A percentile compares a stretch with the other conserved stretches of the same genome.
phyloP scores from a whole-genome alignment of 2,888 invertebrate species.

The Elysia crispata region DNA sequence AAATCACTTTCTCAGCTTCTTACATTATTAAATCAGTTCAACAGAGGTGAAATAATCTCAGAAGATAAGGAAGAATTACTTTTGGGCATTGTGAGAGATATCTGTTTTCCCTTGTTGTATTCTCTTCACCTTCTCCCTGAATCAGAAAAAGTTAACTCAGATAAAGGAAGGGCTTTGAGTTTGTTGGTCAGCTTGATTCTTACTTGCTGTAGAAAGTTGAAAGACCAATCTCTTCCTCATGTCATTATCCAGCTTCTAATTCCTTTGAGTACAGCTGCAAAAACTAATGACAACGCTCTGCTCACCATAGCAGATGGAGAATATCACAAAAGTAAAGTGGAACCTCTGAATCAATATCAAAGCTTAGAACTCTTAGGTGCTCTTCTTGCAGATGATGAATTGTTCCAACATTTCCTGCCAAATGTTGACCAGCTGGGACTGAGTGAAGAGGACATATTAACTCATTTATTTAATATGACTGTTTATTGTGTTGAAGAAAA shows the following conservation, averaged over 20 bases:
- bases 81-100: conserved; percentile 28
- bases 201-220: conserved; percentile 6
- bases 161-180: conserved; percentile 28
- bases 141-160: conserved; percentile 14
- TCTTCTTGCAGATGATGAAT: conserved; percentile 14
- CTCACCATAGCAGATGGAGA: conserved; percentile 1
- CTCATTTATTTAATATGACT: conserved; percentile 19
- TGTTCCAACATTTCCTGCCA: conserved; percentile 25
- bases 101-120: conserved; percentile 45
- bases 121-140: conserved; percentile 35
- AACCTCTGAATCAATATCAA: conserved; percentile 21
- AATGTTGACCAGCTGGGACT: neutral
- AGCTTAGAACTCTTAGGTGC: conserved; percentile 31
- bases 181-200: conserved; percentile 1
- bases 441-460: conserved; percentile 12
- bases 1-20: neutral
- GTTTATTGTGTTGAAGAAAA: neutral
- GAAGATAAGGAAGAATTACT: conserved; percentile 6
- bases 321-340: neutral
- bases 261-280: conserved; percentile 12
- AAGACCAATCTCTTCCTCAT: conserved; percentile 3
- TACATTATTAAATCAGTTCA: neutral
- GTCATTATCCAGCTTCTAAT: conserved; percentile 34
- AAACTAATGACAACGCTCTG: neutral
- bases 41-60: neutral